phyloP scores from a whole-genome alignment of 2,797 vertebrate genomes.

The Pangasius larnaudii region DNA sequence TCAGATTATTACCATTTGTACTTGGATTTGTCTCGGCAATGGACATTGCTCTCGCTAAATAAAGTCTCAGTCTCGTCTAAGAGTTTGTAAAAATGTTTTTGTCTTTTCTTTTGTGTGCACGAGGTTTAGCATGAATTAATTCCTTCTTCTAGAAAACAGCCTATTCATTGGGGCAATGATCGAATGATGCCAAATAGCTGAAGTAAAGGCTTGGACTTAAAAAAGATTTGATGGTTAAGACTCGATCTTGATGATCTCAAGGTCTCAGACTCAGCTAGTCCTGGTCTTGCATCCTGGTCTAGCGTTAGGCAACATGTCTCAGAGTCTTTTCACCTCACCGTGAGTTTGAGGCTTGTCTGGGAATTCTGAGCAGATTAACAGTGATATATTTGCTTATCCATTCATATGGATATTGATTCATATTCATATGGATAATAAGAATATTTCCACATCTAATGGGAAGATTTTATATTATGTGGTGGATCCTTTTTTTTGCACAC shows the following conservation, averaged over 20 bases:
- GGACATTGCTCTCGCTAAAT: too few relatives aligned
- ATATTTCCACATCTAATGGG: too few relatives aligned
- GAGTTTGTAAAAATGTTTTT: not conserved
- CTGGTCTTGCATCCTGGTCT: too few relatives aligned
- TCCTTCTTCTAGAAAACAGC: not conserved
- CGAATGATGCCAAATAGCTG: not conserved
- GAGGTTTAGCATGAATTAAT: not conserved
- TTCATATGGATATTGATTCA: not conserved
- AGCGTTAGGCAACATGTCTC: not conserved
- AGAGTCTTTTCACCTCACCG: not conserved
- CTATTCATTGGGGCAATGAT: not conserved
- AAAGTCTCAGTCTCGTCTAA: not conserved
- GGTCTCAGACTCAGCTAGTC: not conserved
- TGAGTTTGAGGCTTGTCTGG: not conserved
- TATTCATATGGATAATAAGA: too few relatives aligned
- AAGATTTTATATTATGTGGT: too few relatives aligned
- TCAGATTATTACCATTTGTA: not conserved
- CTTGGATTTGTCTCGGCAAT: not conserved
- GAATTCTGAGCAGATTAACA: not conserved
- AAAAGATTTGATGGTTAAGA: too few relatives aligned
- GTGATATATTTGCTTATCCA: not conserved
- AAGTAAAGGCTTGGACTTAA: not conserved
- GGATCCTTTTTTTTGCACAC: not conserved
- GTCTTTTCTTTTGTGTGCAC: too few relatives aligned
- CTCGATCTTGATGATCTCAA: too few relatives aligned